Percentiles rank a stretch among this genome's conserved stretches.
These are phyloP conservation scores for Sebastes flavidus DNA, from an alignment of 2,797 vertebrate genomes.

Conservation along the genomic window DNA sequence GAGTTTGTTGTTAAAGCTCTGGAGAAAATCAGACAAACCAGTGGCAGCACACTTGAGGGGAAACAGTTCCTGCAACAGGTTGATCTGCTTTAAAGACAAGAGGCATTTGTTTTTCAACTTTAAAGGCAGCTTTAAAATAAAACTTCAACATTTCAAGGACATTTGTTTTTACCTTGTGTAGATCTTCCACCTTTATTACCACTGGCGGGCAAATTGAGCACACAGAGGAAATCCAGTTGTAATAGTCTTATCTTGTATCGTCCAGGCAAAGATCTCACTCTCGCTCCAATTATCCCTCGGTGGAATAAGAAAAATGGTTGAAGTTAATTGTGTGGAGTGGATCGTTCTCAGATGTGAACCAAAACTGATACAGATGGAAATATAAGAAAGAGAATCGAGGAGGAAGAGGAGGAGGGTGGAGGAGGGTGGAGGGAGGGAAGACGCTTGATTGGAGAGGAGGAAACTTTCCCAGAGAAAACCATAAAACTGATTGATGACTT, in stretches of 20 bases:
- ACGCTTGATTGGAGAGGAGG: conserved; percentile 80
- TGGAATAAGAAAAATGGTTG: conserved; percentile 64
- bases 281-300: conserved; percentile 69
- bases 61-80: conserved; percentile 6
- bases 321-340: conserved; percentile 73
- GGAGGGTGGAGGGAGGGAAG: conserved; percentile 41
- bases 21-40: background rate
- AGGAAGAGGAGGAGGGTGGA: conserved; percentile 8
- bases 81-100: conserved; percentile 20
- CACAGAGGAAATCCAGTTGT: conserved; percentile 35
- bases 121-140: background rate
- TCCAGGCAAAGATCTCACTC: conserved; percentile 53
- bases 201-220: conserved; percentile 66
- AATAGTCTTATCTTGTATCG: conserved; percentile 58
- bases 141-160: conserved; percentile 34
- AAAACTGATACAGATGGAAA: conserved; percentile 84
- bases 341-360: conserved; percentile 80
- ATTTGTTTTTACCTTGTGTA: conserved; percentile 9
- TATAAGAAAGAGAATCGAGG: conserved; percentile 58
- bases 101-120: background rate
- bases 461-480: conserved; percentile 83
- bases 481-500: conserved; percentile 89
- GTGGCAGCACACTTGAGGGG: background rate
- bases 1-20: background rate
- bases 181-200: conserved; percentile 53